Evolutionary conservation across 2,888 invertebrate genomes (phyloP).

Genomic region (Auanema freiburgensis): DNA sequence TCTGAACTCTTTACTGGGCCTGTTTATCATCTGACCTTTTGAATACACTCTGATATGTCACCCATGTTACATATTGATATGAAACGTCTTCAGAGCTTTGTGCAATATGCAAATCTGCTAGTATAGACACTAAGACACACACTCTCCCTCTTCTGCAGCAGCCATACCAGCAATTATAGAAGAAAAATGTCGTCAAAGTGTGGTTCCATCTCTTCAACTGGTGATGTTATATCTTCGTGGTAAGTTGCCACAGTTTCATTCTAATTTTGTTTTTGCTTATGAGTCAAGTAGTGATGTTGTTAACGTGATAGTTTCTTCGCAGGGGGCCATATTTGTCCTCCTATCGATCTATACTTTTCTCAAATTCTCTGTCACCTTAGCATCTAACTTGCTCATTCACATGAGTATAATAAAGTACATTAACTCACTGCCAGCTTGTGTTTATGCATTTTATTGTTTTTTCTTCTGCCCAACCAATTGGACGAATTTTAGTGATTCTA

Average conservation of each 20-base stretch:
- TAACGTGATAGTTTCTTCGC: background rate
- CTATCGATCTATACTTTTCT: background rate
- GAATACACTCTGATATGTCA: no score
- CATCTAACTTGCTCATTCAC: slow-evolving; percentile 8
- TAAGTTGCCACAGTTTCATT: background rate
- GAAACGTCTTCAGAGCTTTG: no score
- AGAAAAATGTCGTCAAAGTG: background rate
- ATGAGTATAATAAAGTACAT: background rate
- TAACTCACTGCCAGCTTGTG: slow-evolving; percentile 1
- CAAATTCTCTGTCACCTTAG: background rate
- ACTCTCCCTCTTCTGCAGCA: no score
- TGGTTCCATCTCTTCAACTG: background rate
- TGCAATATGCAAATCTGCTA: no score
- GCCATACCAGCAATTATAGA: no score
- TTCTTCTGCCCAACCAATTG: background rate
- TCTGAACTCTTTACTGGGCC: no score
- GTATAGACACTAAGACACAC: no score
- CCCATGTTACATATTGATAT: no score
- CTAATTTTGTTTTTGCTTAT: slow-evolving; percentile 1
- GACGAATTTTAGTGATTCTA: slow-evolving; percentile 9
- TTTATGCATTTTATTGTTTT: background rate
- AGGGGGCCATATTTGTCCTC: background rate
- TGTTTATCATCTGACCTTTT: no score
- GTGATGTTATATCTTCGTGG: background rate
- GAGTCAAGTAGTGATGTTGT: no score